Evolutionary conservation across 2,797 vertebrate genomes (phyloP).

Genomic region (Cirrhinus mrigala): DNA sequence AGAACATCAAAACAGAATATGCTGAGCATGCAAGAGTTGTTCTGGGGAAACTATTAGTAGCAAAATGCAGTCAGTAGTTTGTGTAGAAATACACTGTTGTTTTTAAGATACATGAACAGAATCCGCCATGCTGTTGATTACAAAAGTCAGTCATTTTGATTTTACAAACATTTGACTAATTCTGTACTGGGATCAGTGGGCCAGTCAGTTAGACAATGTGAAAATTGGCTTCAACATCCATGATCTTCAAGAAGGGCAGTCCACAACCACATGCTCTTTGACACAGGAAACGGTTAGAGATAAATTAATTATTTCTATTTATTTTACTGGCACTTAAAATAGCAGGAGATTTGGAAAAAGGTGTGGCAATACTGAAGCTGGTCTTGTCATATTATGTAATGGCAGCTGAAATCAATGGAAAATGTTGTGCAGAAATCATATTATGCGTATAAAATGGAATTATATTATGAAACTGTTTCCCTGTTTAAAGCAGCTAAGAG

Average conservation of each 20-base stretch:
- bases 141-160: too few species aligned
- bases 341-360: background rate
- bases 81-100: background rate
- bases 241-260: background rate
- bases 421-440: background rate
- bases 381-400: background rate
- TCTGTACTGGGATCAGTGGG: background rate
- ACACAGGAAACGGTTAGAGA: slow-evolving; percentile 36
- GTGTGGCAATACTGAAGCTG: too few species aligned
- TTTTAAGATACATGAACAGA: background rate
- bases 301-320: background rate
- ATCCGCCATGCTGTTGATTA: background rate
- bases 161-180: too few species aligned
- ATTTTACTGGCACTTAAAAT: background rate
- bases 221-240: slow-evolving; percentile 16
- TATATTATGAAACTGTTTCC: background rate
- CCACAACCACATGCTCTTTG: slow-evolving; percentile 17
- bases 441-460: background rate
- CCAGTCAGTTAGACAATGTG: background rate
- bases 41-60: background rate
- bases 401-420: background rate
- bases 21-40: background rate
- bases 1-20: background rate
- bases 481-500: background rate
- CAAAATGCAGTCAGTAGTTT: background rate